Conservation (phyloP, 2,888 invertebrate genomes). For the Abscondita cerata region DNA sequence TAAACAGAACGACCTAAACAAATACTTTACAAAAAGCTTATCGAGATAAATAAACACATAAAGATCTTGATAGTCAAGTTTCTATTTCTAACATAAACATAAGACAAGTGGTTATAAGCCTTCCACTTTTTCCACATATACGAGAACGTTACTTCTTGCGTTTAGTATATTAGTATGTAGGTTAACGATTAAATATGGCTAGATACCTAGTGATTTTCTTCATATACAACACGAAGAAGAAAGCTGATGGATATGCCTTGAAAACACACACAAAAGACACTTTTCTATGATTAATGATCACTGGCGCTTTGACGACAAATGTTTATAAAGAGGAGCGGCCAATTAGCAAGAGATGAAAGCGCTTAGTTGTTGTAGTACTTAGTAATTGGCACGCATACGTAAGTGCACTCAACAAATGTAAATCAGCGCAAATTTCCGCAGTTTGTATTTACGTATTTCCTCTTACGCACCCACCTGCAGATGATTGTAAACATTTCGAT, state of each 20-base stretch:
- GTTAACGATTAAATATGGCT: background rate
- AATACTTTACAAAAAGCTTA: background rate
- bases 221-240: too few relatives aligned
- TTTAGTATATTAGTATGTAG: background rate
- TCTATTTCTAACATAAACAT: conserved; percentile 7
- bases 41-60: conserved; percentile 7
- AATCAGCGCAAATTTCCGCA: too few relatives aligned
- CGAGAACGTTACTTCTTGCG: background rate
- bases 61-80: background rate
- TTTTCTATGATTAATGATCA: conserved; percentile 4
- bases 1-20: background rate
- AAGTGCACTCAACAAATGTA: too few relatives aligned
- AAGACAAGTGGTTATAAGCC: conserved; percentile 4
- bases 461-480: too few relatives aligned
- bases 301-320: conserved; percentile 7
- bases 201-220: too few relatives aligned
- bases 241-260: too few relatives aligned
- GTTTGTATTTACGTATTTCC: too few relatives aligned
- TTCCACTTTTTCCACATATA: background rate
- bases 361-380: conserved; percentile 17
- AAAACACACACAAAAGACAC: background rate
- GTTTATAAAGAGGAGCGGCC: conserved; percentile 19
- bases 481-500: too few relatives aligned
- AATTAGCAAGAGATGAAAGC: conserved; percentile 28
- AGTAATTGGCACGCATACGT: background rate